Conservation (phyloP, 2,797 vertebrate species). For the Xenops minutus region DNA sequence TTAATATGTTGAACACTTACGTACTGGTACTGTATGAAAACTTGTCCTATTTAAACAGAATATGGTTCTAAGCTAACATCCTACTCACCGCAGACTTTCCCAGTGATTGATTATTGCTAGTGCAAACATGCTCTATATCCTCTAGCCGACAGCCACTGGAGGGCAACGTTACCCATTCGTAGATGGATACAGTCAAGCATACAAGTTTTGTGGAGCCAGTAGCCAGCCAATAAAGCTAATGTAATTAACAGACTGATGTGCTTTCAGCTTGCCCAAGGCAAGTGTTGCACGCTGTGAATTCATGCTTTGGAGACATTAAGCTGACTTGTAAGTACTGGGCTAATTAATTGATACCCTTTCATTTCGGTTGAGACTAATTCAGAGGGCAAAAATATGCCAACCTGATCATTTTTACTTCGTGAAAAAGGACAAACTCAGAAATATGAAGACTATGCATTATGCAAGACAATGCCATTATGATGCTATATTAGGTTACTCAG, state of each 20-base stretch:
- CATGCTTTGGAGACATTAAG: not conserved
- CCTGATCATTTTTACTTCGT: not conserved
- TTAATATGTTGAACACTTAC: not conserved
- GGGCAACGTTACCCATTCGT: slow-evolving; percentile 21
- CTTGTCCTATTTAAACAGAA: not conserved
- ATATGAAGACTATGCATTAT: not conserved
- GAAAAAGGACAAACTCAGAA: not conserved
- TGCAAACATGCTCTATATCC: not conserved
- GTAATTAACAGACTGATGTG: not conserved
- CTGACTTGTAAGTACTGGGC: not conserved
- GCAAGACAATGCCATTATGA: not conserved
- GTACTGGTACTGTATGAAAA: not conserved
- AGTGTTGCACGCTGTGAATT: not conserved
- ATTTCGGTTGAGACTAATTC: not conserved
- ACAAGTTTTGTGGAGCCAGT: not conserved
- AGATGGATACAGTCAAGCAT: fast-evolving
- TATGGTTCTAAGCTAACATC: not conserved
- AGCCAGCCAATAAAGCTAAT: not conserved
- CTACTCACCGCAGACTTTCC: not conserved
- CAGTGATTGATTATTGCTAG: not conserved
- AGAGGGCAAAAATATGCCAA: not conserved
- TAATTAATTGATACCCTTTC: not conserved
- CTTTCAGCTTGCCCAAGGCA: not conserved
- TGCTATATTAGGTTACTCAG: not conserved
- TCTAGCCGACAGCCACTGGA: not conserved